phyloP scores from a whole-genome alignment of 2,113 vertebrate genomes.

The Paradoxurus hermaphroditus region DNA sequence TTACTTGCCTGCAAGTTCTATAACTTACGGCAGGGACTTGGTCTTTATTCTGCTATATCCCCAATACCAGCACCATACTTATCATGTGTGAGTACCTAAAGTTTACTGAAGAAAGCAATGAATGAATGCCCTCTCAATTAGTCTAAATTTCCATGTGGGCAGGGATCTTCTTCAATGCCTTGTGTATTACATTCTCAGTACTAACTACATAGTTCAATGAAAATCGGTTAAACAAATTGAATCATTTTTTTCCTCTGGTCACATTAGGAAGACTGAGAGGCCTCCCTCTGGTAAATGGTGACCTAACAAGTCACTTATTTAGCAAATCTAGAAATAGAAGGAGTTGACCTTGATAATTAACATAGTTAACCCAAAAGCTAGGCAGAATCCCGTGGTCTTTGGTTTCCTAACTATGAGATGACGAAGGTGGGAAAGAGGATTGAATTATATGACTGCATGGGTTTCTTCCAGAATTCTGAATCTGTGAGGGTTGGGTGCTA shows the following conservation, averaged over 20 bases:
- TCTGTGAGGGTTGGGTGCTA: background rate
- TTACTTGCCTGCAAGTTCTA: background rate
- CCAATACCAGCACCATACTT: background rate
- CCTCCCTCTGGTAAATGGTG: background rate
- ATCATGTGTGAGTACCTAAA: background rate
- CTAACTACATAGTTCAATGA: background rate
- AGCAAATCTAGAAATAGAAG: background rate
- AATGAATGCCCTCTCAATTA: background rate
- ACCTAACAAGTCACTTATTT: background rate
- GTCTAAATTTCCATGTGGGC: background rate
- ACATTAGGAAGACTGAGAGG: background rate
- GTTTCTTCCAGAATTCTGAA: background rate
- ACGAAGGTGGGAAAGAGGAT: background rate
- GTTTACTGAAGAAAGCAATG: background rate
- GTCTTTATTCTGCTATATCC: background rate
- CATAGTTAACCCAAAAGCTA: background rate
- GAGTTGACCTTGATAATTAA: background rate
- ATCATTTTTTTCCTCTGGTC: background rate
- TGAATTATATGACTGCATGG: background rate
- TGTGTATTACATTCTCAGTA: background rate
- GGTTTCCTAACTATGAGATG: background rate
- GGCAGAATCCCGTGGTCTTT: background rate
- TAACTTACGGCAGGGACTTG: background rate
- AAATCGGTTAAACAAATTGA: background rate
- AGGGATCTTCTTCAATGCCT: background rate